Evolutionary conservation across 2,888 invertebrate genomes (phyloP).

Genomic region (Mallateleia sp.): DNA sequence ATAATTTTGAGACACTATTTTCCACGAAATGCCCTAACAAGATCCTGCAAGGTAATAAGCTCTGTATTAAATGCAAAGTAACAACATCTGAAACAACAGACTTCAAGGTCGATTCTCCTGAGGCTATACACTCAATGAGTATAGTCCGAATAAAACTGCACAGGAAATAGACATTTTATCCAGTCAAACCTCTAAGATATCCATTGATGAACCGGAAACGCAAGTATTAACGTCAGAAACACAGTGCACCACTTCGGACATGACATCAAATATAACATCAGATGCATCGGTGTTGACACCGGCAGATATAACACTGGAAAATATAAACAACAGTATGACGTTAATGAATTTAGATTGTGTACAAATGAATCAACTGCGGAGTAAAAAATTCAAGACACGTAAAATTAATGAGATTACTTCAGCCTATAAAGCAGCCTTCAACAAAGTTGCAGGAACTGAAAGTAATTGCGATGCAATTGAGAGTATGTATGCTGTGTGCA

Average conservation of each 20-base stretch:
- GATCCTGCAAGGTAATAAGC: slow-evolving; percentile 37
- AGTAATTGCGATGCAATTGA: slow-evolving; percentile 13
- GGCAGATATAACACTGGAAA: slow-evolving; percentile 34
- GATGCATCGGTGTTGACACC: slow-evolving; percentile 35
- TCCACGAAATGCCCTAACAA: slow-evolving; percentile 20
- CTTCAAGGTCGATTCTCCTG: slow-evolving; percentile 15
- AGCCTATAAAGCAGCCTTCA: slow-evolving; percentile 40
- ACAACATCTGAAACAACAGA: slow-evolving; percentile 13
- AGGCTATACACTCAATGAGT: slow-evolving; percentile 20
- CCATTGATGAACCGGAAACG: slow-evolving; percentile 34
- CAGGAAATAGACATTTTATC: slow-evolving; percentile 31
- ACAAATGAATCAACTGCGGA: slow-evolving; percentile 25
- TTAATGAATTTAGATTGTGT: slow-evolving; percentile 27
- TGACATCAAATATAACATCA: slow-evolving; percentile 19
- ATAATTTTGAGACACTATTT: slow-evolving; percentile 13
- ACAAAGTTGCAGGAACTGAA: slow-evolving; percentile 38
- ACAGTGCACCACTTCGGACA: slow-evolving; percentile 16
- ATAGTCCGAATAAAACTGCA: slow-evolving; percentile 13
- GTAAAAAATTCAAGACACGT: slow-evolving; percentile 13
- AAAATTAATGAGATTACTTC: slow-evolving; percentile 51
- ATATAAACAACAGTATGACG: slow-evolving; percentile 31
- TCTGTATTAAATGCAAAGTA: slow-evolving; percentile 39
- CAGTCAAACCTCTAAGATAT: slow-evolving; percentile 22
- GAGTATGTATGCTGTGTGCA: slow-evolving; percentile 2
- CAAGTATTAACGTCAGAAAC: slow-evolving; percentile 23